phyloP scores from a whole-genome alignment of 35 echinoderm and acorn worm genomes.

The Nesometra sesokonis region DNA sequence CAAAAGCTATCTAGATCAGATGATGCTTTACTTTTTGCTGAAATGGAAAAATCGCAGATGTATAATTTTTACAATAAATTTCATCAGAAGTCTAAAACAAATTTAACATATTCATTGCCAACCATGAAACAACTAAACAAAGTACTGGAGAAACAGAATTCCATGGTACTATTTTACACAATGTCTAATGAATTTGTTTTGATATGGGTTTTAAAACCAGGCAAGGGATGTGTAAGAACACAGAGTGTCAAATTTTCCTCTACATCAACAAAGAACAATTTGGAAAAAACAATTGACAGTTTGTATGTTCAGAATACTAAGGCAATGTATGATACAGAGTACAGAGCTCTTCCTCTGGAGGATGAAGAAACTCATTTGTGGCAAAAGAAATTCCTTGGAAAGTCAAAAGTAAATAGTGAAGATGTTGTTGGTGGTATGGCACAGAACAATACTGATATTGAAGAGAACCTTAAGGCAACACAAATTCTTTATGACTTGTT shows the following conservation, averaged over 20 bases:
- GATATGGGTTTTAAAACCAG: slow-evolving; percentile 45
- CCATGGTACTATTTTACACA: slow-evolving; percentile 40
- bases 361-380: slow-evolving; percentile 33
- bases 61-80: not conserved
- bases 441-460: not conserved
- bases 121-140: slow-evolving; percentile 15
- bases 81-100: not conserved
- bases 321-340: slow-evolving; percentile 36
- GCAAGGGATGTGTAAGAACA: slow-evolving; percentile 50
- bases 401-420: not conserved
- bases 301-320: not conserved
- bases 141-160: slow-evolving; percentile 25
- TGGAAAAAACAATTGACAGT: not conserved
- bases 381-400: slow-evolving; percentile 18
- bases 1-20: not conserved
- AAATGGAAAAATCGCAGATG: not conserved
- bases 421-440: not conserved
- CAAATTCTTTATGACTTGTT: slow-evolving; percentile 41
- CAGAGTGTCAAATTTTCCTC: not conserved
- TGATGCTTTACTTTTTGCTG: not conserved
- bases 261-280: not conserved
- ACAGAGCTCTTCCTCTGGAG: slow-evolving; percentile 47
- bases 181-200: slow-evolving; percentile 33
- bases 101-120: not conserved
- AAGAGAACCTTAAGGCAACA: not conserved